Conservation (phyloP, 2,113 vertebrate genomes). For the Macrotis lagotis region DNA sequence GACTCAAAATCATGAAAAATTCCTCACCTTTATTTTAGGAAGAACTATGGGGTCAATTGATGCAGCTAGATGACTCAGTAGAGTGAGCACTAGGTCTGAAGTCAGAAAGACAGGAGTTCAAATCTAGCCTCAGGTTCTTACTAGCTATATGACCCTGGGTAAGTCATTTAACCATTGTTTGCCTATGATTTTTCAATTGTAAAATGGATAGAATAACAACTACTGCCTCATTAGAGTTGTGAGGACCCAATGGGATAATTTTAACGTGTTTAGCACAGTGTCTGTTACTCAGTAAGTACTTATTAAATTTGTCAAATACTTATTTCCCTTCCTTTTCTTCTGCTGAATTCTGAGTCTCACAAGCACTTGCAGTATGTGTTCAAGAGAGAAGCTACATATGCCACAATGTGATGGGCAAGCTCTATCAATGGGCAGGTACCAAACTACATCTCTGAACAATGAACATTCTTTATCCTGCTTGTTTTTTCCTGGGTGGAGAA, state of each 20-base stretch:
- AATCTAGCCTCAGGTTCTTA: not conserved
- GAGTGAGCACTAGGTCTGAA: too few relatives aligned
- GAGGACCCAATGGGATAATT: not conserved
- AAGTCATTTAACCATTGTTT: not conserved
- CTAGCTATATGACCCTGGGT: not conserved
- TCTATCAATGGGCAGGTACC: not conserved
- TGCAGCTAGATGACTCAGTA: too few relatives aligned
- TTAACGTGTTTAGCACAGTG: not conserved
- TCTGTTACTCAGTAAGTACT: not conserved
- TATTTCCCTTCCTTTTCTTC: not conserved
- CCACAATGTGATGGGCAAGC: not conserved
- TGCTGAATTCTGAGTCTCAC: not conserved
- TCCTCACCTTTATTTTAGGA: not conserved
- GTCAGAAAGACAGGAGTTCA: not conserved
- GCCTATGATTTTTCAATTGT: not conserved
- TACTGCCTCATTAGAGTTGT: not conserved
- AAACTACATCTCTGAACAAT: not conserved
- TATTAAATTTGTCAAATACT: not conserved
- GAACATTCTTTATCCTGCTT: not conserved
- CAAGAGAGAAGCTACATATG: not conserved
- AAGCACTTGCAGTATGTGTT: not conserved
- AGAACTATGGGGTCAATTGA: not conserved
- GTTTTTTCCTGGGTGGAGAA: not conserved
- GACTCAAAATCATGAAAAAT: not conserved
- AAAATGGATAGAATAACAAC: not conserved